Evolutionary conservation across 2,888 invertebrate genomes (phyloP).

Genomic region (Clunio marinus): DNA sequence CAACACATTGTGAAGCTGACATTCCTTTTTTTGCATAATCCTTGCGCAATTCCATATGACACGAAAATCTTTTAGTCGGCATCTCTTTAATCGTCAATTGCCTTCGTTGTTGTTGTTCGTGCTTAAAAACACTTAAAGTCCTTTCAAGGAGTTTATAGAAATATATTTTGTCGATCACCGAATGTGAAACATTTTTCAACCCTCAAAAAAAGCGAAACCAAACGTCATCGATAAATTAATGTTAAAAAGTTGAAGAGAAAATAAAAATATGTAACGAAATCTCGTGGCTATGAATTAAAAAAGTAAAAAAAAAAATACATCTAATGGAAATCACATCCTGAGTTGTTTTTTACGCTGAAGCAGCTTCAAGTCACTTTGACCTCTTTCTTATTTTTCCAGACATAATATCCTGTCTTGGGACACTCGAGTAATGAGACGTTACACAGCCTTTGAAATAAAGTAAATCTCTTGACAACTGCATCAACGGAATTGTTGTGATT

Average conservation of each 20-base stretch:
- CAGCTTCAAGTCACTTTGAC: neutral
- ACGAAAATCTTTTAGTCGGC: slow-evolving; percentile 27
- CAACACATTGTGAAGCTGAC: neutral
- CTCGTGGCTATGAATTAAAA: neutral
- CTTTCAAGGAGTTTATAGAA: neutral
- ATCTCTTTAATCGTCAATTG: neutral
- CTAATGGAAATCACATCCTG: slow-evolving; percentile 21
- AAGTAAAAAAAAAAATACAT: neutral
- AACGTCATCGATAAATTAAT: slow-evolving; percentile 36
- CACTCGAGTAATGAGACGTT: neutral
- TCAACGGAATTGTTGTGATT: slow-evolving; percentile 26
- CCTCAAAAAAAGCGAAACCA: too few species aligned
- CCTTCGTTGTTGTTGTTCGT: slow-evolving; percentile 6
- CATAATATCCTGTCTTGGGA: slow-evolving; percentile 29
- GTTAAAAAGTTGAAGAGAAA: too few species aligned
- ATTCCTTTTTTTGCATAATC: slow-evolving; percentile 30
- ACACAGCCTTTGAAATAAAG: neutral
- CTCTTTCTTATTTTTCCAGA: slow-evolving; percentile 36
- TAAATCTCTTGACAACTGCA: slow-evolving; percentile 27
- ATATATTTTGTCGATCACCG: too few species aligned
- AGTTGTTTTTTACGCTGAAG: neutral
- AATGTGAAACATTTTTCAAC: too few species aligned
- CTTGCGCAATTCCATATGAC: slow-evolving; percentile 34
- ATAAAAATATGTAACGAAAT: neutral
- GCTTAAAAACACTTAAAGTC: slow-evolving; percentile 27